Base-by-base conservation (phyloP, 1,140 invertebrate genomes). In the Listronotus bonariensis region DNA sequence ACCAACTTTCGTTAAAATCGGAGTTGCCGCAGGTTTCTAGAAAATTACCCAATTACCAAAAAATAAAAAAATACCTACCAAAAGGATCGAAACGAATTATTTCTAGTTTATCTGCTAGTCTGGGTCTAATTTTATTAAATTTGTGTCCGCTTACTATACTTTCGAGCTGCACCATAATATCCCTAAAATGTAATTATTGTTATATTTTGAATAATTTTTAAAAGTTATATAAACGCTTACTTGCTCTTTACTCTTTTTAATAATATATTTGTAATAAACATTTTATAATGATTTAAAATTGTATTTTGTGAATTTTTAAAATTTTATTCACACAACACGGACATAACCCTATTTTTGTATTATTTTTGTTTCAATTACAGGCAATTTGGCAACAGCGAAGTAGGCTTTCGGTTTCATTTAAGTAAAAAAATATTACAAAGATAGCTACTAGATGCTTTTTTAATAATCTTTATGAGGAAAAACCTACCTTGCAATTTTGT, bases 91-190 rank as follows among this genome's bases (percentile, higher is more conserved):
- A 92, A 51, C 75, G 69, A 46, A 92, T 78, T 5, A 87, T 64
- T 80, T 93, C 92, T 34, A 92, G 66, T 83, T 93, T 93, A 36
- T 93, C 92, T 7, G 78, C 89, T 32, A 89, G 74, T 68, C 91
- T 83, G 65, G 91, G 89, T 53, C 92, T 82, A 34, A 88, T 82
- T 54, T 76, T 74, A 42, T 84, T 84, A 36, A 85, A 82, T 69
- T 81, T 85, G 70, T 93, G 91, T 10, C 91, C 90, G 70, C 84
- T 89, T 15, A 91, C 87, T 48, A 88, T 75, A 79, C 92, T 94
- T 76, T 92, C 85, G 78, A 91, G 81, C 57, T 89, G 53, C 1
- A 94, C 91, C 84, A 94, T 86, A 1, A 93, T 82, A 36, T 76
- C 66, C 74, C 90, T 92, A 38, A 71, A 83, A 82, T 63, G 52